Percentiles rank a stretch among this genome's conserved stretches.
phyloP scores from a whole-genome alignment of 2,888 invertebrate genomes.

The Dusona sp. region DNA sequence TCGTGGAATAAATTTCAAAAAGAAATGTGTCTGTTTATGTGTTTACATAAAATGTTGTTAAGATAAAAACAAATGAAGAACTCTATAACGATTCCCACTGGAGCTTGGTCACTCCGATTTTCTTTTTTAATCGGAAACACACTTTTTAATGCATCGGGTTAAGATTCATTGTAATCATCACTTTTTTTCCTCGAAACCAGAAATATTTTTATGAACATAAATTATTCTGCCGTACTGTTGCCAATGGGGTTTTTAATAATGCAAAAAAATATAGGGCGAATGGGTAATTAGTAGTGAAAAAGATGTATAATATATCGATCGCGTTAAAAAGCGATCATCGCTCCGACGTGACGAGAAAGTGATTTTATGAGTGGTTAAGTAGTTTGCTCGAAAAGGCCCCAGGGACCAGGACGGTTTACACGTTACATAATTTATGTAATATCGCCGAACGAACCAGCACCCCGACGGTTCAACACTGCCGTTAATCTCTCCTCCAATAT shows the following conservation, averaged over 20 bases:
- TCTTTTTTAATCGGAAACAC: not conserved
- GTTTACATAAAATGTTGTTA: not conserved
- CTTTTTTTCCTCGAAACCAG: not conserved
- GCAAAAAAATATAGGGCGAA: not conserved
- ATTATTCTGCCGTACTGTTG: not conserved
- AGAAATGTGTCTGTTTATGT: not conserved
- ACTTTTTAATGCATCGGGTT: not conserved
- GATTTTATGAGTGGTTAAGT: slow-evolving; percentile 63
- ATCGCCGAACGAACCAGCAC: slow-evolving; percentile 55
- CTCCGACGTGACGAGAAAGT: slow-evolving; percentile 54
- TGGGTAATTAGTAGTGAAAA: slow-evolving; percentile 24
- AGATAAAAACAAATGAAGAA: not conserved
- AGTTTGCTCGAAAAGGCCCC: slow-evolving; percentile 46
- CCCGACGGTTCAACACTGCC: slow-evolving; percentile 65
- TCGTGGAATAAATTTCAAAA: slow-evolving; percentile 29
- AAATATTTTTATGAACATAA: not conserved
- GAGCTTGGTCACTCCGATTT: not conserved
- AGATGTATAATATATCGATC: slow-evolving; percentile 57
- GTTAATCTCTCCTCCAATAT: slow-evolving; percentile 63
- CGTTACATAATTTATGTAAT: slow-evolving; percentile 69
- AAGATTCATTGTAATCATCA: not conserved
- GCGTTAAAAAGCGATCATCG: slow-evolving; percentile 61
- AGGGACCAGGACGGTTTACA: slow-evolving; percentile 48
- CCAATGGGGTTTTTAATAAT: not conserved
- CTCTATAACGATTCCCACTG: not conserved